Conservation (phyloP, 1,140 invertebrate species). For the Macrotrachela quadricornifera region DNA sequence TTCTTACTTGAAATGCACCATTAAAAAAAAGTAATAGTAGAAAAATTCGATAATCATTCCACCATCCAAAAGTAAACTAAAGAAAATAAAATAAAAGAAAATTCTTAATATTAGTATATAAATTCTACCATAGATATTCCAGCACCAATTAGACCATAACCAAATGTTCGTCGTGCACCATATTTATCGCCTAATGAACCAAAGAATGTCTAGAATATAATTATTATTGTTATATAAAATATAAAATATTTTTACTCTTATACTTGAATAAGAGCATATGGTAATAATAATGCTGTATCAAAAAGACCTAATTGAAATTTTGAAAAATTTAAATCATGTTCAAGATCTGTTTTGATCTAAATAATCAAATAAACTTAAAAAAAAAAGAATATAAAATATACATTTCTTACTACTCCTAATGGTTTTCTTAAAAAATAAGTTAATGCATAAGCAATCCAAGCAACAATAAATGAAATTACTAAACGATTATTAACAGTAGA, state of each 20-base stretch:
- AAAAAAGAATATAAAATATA: slow-evolving; percentile 2
- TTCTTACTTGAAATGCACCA: slow-evolving; percentile 29
- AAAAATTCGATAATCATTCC: slow-evolving; percentile 24
- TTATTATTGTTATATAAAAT: background rate
- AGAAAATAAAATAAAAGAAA: background rate
- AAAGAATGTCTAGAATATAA: slow-evolving; percentile 22
- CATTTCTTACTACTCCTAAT: slow-evolving; percentile 26
- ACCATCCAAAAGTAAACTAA: slow-evolving; percentile 28
- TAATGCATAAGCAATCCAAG: slow-evolving; percentile 32
- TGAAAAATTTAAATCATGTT: slow-evolving; percentile 20
- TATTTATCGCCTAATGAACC: slow-evolving; percentile 31
- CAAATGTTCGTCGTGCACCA: slow-evolving; percentile 31
- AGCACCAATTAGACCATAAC: slow-evolving; percentile 27
- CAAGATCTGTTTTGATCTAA: slow-evolving; percentile 29
- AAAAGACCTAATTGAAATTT: slow-evolving; percentile 29
- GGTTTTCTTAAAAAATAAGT: slow-evolving; percentile 34
- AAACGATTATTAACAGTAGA: slow-evolving; percentile 12
- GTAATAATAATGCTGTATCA: slow-evolving; percentile 34
- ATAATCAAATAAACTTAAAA: slow-evolving; percentile 6
- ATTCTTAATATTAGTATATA: background rate
- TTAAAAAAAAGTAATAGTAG: slow-evolving; percentile 30
- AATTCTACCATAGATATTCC: slow-evolving; percentile 29
- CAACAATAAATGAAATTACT: slow-evolving; percentile 20
- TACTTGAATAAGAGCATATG: slow-evolving; percentile 34
- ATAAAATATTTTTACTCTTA: background rate